phyloP scores from a whole-genome alignment of 2,797 vertebrate species.

The Lacerta viridis region DNA sequence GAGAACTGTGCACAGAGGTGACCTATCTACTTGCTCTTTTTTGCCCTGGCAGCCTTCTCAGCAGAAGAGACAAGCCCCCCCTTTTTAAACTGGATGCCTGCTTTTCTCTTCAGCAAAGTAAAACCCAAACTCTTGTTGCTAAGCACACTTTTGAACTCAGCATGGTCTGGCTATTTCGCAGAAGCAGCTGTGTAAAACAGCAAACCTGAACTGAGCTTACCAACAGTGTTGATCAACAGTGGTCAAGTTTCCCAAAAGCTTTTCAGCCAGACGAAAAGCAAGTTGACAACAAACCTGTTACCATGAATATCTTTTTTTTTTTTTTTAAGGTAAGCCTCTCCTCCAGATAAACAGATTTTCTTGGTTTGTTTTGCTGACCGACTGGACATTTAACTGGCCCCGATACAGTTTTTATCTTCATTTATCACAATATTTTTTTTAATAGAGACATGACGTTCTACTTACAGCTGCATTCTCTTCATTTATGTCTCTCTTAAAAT shows the following conservation, averaged over 20 bases:
- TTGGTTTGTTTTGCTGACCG: slow-evolving; percentile 70
- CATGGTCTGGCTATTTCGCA: neutral
- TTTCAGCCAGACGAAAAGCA: neutral
- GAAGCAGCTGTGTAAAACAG: neutral
- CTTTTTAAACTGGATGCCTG: neutral
- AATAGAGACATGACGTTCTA: slow-evolving; percentile 77
- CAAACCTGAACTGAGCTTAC: neutral
- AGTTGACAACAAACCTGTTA: neutral
- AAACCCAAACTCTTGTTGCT: neutral
- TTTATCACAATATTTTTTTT: slow-evolving; percentile 75
- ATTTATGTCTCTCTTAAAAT: slow-evolving; percentile 77
- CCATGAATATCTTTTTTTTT: neutral
- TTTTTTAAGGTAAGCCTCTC: neutral
- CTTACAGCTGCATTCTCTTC: slow-evolving; percentile 68
- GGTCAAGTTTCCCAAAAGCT: neutral
- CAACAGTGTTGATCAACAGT: neutral
- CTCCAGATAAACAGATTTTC: slow-evolving; percentile 64
- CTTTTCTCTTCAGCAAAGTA: neutral
- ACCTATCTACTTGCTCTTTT: neutral
- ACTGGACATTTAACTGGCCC: slow-evolving; percentile 71
- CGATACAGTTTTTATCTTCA: slow-evolving; percentile 72
- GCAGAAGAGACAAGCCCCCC: neutral
- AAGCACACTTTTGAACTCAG: neutral
- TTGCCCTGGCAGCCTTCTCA: neutral
- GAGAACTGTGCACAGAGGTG: neutral